Conservation (phyloP, 2,888 invertebrate genomes). For the Melangyna quadrimaculata region DNA sequence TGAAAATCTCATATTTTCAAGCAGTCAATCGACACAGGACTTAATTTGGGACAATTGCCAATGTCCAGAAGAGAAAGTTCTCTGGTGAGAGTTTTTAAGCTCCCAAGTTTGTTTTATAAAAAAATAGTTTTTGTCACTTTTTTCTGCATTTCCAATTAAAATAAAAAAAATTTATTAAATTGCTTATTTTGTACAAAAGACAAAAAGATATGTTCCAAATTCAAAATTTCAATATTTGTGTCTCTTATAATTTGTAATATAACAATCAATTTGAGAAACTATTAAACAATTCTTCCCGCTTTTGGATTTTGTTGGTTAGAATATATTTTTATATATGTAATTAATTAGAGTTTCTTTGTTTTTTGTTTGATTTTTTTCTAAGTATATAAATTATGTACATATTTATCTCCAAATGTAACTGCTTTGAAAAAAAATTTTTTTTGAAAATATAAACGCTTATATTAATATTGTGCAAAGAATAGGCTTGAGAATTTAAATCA, state of each 20-base stretch:
- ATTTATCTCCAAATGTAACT: not conserved
- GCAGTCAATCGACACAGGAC: constrained; percentile 79
- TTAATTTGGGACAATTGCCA: constrained; percentile 78
- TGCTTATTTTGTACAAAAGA: constrained; percentile 14
- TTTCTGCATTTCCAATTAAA: constrained; percentile 24
- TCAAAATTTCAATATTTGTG: constrained; percentile 34
- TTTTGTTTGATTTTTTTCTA: constrained; percentile 21
- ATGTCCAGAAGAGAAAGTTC: constrained; percentile 77
- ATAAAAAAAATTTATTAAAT: constrained; percentile 14
- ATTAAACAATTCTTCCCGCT: constrained; percentile 8
- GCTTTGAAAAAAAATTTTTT: constrained; percentile 19
- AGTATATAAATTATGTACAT: constrained; percentile 1
- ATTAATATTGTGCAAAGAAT: constrained; percentile 44
- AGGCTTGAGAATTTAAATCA: constrained; percentile 74
- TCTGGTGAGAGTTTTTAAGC: constrained; percentile 76
- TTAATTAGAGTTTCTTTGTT: not conserved
- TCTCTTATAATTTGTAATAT: not conserved
- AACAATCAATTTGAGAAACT: constrained; percentile 13
- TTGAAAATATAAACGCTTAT: not conserved
- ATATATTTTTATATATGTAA: not conserved
- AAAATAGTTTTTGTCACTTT: constrained; percentile 33
- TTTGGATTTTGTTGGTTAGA: constrained; percentile 36
- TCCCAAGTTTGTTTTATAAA: constrained; percentile 35
- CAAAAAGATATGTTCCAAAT: constrained; percentile 41
- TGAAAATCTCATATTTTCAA: constrained; percentile 72